Evolutionary conservation across 2,113 vertebrate genomes (phyloP), one percentile per base, ranked within the genome.

Genomic region (Megaleporinus macrocephalus): DNA sequence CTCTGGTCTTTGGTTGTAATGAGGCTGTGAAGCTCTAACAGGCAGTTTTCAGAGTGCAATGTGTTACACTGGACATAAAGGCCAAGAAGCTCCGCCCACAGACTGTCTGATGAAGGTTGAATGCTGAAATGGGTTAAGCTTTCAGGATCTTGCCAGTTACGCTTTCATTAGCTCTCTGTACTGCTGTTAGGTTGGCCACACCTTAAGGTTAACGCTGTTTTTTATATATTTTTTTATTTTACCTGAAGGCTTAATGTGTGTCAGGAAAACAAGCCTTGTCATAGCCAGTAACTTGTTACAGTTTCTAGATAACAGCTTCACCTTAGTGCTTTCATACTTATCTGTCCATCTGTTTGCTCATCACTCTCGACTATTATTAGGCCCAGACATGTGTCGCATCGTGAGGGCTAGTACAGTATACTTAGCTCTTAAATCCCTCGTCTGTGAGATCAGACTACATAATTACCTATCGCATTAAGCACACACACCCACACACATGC

Each of bases 391-490:
- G 81, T 83, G 85, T 82, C 81, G 81, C 63, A 69, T 65, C 26
- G 88, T 88, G 86, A 87, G 83, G 72, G 88, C 73, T 81, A 76
- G 74, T 69, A 87, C 82, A 89, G 82, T 91, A 90, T 91, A 90
- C 90, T 92, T 92, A 90, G 90, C 87, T 91, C 91, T 91, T 93
- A 92, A 93, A 93, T 93, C 92, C 90, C 90, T 75, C 10, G 87
- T 87, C 82, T 87, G 90, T 92, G 93, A 94, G 92, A 93, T 93
- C 92, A 93, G 93, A 91, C 92, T 93, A 84, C 86, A 90, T 92
- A 93, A 95, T 94, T 93, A 93, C 90, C 91, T 90, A 85, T 91
- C 90, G 87, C 91, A 91, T 92, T 93, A 93, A 92, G 87, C 87
- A 87, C 86, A 84, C 88, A 84, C 89, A 78, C 76, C 51, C 71